Conservation (phyloP, 2,888 invertebrate genomes). For the Geophilus truncorum region DNA sequence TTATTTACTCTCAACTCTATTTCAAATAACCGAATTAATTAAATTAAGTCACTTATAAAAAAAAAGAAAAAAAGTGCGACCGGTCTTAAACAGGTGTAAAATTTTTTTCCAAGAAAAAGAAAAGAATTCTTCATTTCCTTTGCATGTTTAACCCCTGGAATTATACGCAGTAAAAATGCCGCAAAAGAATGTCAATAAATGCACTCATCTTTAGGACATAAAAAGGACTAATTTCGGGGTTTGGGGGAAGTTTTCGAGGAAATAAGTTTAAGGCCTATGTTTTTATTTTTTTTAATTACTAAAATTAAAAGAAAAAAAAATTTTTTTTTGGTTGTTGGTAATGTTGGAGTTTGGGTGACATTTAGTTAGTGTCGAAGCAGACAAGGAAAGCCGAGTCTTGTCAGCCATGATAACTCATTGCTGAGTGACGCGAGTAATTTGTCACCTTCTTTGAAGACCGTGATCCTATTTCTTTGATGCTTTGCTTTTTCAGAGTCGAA, state of each 20-base stretch:
- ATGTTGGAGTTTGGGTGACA: neutral
- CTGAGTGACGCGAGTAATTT: neutral
- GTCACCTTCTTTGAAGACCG: neutral
- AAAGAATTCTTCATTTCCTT: neutral
- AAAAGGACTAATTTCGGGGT: too few relatives aligned
- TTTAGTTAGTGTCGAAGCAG: neutral
- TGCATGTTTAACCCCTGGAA: neutral
- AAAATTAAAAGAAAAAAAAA: too few relatives aligned
- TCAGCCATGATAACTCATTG: conserved; percentile 11
- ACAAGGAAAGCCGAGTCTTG: neutral
- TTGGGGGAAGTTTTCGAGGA: too few relatives aligned
- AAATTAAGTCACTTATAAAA: too few relatives aligned
- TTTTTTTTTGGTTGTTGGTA: neutral
- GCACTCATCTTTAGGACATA: too few relatives aligned
- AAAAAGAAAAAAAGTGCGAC: too few relatives aligned
- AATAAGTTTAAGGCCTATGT: too few relatives aligned
- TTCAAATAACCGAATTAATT: too few relatives aligned
- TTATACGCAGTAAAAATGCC: neutral
- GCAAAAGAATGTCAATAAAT: neutral
- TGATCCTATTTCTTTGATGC: neutral
- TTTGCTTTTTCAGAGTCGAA: too few relatives aligned
- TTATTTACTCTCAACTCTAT: neutral
- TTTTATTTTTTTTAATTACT: too few relatives aligned
- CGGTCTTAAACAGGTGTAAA: too few relatives aligned
- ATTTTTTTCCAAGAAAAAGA: neutral